Evolutionary conservation across 2,797 vertebrate genomes (phyloP).

Genomic region (Vipera latastei): DNA sequence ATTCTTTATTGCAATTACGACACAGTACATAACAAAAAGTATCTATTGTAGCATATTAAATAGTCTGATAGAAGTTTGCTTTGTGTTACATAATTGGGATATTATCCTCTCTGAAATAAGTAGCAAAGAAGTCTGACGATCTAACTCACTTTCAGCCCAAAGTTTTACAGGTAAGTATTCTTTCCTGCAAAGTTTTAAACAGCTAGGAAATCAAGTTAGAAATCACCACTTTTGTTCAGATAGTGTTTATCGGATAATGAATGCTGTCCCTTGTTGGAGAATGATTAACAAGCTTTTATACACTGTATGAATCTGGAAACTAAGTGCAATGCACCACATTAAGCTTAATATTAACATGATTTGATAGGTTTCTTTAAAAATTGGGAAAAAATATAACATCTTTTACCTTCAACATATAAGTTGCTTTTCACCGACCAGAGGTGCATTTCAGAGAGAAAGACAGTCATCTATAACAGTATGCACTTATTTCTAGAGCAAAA

Average conservation of each 20-base stretch:
- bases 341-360: not conserved
- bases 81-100: not conserved
- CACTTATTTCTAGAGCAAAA: slow-evolving; percentile 72
- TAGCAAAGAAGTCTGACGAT: not conserved
- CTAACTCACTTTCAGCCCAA: not conserved
- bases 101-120: not conserved
- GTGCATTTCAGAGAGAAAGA: slow-evolving; percentile 91
- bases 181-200: not conserved
- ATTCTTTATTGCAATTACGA: not conserved
- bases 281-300: slow-evolving; percentile 29
- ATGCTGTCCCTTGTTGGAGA: not conserved
- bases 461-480: slow-evolving; percentile 84
- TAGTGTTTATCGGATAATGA: not conserved
- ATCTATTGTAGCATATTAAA: not conserved
- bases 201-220: not conserved
- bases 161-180: not conserved
- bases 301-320: slow-evolving; percentile 14
- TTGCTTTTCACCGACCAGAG: slow-evolving; percentile 92
- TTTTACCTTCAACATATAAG: slow-evolving; percentile 79
- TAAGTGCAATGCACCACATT: not conserved
- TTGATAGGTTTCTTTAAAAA: slow-evolving; percentile 23
- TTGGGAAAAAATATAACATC: slow-evolving; percentile 25
- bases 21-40: not conserved
- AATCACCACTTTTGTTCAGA: not conserved
- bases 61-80: not conserved